phyloP scores from a whole-genome alignment of 2,888 invertebrate genomes.

The Leptopilina drosophilae region DNA sequence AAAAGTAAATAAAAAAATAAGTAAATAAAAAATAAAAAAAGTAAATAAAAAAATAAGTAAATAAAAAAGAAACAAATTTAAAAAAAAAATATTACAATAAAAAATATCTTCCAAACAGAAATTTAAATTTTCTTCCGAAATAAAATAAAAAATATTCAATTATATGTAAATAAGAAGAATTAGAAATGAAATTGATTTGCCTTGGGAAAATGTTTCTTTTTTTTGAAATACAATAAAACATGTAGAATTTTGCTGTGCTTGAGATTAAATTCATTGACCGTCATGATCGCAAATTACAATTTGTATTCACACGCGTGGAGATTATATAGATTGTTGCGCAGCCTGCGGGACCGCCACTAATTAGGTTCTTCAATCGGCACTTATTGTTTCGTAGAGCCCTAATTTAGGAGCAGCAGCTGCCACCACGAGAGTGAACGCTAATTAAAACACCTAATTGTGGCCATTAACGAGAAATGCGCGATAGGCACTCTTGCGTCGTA shows the following conservation, averaged over 20 bases:
- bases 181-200: too few relatives aligned
- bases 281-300: slow-evolving; percentile 29
- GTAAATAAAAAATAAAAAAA: too few relatives aligned
- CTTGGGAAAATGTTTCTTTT: too few relatives aligned
- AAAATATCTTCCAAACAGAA: too few relatives aligned
- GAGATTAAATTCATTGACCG: slow-evolving; percentile 28
- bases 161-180: too few relatives aligned
- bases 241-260: background rate
- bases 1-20: too few relatives aligned
- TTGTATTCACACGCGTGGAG: slow-evolving; percentile 26
- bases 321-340: slow-evolving; percentile 32
- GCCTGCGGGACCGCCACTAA: slow-evolving; percentile 62
- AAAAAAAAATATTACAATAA: too few relatives aligned
- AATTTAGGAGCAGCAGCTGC: slow-evolving; percentile 74
- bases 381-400: slow-evolving; percentile 75
- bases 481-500: slow-evolving; percentile 25
- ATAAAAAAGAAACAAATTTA: too few relatives aligned
- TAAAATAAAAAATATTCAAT: too few relatives aligned
- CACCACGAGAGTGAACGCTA: slow-evolving; percentile 71
- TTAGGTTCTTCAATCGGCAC: slow-evolving; percentile 76
- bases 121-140: too few relatives aligned
- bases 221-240: background rate
- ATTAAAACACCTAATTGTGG: slow-evolving; percentile 77
- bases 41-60: too few relatives aligned
- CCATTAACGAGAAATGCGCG: slow-evolving; percentile 74